Conservation (phyloP, 2,113 vertebrate genomes). For the Nibea coibor region DNA sequence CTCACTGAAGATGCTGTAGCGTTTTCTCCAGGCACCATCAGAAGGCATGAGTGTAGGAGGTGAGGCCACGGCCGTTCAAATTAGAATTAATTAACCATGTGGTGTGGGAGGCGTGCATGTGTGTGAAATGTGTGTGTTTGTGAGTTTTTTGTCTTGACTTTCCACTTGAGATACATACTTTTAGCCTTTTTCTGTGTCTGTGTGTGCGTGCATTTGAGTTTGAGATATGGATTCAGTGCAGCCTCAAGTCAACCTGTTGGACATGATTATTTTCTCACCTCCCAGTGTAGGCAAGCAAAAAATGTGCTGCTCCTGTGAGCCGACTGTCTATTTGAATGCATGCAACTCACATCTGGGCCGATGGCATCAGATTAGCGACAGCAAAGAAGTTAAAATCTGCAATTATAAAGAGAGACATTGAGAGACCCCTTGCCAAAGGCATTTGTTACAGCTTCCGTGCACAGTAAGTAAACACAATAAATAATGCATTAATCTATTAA, state of each 20-base stretch:
- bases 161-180: constrained; percentile 20
- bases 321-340: not conserved
- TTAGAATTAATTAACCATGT: constrained; percentile 78
- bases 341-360: constrained; percentile 32
- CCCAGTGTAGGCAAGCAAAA: constrained; percentile 29
- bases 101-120: constrained; percentile 70
- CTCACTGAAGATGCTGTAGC: constrained; percentile 25
- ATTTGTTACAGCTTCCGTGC: constrained; percentile 27
- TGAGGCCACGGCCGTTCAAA: constrained; percentile 73
- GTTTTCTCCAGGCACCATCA: constrained; percentile 60
- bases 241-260: constrained; percentile 46
- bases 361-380: not conserved
- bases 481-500: constrained; percentile 73
- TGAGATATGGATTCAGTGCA: constrained; percentile 19
- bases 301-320: not conserved
- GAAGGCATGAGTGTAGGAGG: constrained; percentile 75
- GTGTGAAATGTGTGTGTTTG: constrained; percentile 41
- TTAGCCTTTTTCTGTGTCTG: not conserved
- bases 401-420: constrained; percentile 27
- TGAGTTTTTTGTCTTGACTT: constrained; percentile 10
- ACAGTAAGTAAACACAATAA: constrained; percentile 63
- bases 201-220: not conserved
- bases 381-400: not conserved
- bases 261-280: constrained; percentile 27
- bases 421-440: constrained; percentile 32